A percentile compares a stretch with the other conserved stretches of the same genome.
Conservation (phyloP, 2,797 vertebrate species). For the Diplodus sargus region DNA sequence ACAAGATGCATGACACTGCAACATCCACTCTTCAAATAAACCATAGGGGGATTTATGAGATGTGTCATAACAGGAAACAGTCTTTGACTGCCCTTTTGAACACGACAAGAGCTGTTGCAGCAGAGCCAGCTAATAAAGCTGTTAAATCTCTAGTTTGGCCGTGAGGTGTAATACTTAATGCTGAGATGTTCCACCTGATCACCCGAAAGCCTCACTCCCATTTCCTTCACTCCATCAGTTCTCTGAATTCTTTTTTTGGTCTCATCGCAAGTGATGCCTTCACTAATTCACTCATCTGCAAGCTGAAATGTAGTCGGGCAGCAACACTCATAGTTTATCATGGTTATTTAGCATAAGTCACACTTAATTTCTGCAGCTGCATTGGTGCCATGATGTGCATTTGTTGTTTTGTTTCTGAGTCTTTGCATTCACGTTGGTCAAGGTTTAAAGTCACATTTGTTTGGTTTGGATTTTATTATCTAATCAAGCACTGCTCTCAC, state of each 20-base stretch:
- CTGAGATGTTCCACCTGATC: constrained; percentile 38
- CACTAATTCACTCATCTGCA: background rate
- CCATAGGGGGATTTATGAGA: background rate
- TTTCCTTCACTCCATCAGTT: background rate
- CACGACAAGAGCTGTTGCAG: background rate
- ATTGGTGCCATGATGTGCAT: background rate
- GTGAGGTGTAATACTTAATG: constrained; percentile 24
- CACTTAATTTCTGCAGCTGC: background rate
- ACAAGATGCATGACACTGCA: constrained; percentile 17
- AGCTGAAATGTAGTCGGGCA: background rate
- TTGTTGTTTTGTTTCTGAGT: background rate
- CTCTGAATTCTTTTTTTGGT: background rate
- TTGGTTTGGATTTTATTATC: background rate
- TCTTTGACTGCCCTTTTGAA: constrained; percentile 10
- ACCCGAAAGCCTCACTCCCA: constrained; percentile 9
- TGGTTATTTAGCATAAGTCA: constrained; percentile 10
- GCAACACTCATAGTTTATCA: background rate
- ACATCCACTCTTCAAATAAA: constrained; percentile 31
- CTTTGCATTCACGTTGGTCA: background rate
- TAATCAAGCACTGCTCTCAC: constrained; percentile 2
- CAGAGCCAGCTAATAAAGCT: constrained; percentile 22
- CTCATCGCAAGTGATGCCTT: background rate
- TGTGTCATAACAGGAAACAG: constrained; percentile 32
- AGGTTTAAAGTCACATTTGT: background rate
- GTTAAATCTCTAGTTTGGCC: constrained; percentile 25